phyloP scores from a whole-genome alignment of 1,140 invertebrate genomes.

The Drosophila subpulchrella region DNA sequence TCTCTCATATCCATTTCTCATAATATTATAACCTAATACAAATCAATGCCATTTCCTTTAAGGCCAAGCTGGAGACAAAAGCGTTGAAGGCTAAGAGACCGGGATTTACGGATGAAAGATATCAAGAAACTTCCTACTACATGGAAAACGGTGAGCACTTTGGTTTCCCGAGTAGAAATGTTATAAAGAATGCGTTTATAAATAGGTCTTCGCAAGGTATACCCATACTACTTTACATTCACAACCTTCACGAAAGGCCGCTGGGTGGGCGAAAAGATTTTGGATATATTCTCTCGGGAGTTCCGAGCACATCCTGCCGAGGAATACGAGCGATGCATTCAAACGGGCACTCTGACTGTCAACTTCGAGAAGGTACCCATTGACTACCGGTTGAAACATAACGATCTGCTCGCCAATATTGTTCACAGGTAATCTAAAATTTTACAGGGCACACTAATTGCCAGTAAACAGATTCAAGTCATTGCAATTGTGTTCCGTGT shows the following conservation, averaged over 20 bases:
- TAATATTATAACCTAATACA: no score
- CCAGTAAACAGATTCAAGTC: slow-evolving; percentile 6
- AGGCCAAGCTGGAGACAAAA: slow-evolving; percentile 97
- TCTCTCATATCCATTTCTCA: no score
- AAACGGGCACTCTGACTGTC: slow-evolving; percentile 95
- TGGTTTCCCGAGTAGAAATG: no score
- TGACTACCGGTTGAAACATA: slow-evolving; percentile 96
- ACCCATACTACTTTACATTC: slow-evolving; percentile 99
- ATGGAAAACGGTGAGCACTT: slow-evolving; percentile 95
- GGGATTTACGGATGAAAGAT: slow-evolving; percentile 95
- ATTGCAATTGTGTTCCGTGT: slow-evolving; percentile 33
- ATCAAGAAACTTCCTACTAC: slow-evolving; percentile 98
- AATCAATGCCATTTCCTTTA: not conserved
- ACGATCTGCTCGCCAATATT: slow-evolving; percentile 97
- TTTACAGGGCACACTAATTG: not conserved
- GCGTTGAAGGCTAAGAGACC: slow-evolving; percentile 96
- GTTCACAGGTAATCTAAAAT: slow-evolving; percentile 93
- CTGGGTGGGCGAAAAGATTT: slow-evolving; percentile 97
- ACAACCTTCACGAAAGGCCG: slow-evolving; percentile 98
- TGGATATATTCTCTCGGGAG: slow-evolving; percentile 97
- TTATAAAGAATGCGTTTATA: slow-evolving; percentile 29
- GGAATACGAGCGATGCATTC: slow-evolving; percentile 96
- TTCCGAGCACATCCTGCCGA: slow-evolving; percentile 96
- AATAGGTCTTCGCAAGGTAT: slow-evolving; percentile 97
- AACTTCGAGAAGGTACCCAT: slow-evolving; percentile 97